Base-by-base conservation (phyloP, 2,888 invertebrate genomes). In the Acanthacorydalis orientalis region DNA sequence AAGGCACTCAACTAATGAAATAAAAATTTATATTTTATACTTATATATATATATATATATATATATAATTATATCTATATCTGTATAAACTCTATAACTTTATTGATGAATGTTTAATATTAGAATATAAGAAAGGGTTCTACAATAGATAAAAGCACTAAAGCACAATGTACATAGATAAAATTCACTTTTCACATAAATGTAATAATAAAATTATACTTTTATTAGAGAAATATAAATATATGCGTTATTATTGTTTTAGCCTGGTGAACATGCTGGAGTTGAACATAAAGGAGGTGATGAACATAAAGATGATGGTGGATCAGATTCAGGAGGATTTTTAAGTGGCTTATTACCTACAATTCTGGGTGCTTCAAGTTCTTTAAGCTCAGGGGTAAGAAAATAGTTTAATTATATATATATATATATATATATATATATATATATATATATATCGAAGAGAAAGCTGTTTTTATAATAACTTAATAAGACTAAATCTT, bases 291-390 rank as follows among this genome's bases (percentile, higher is more conserved):
- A 53, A 48, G 51, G 48, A 23, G 50, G 39, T 35, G 45, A 44
- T 23, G 48, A 46, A 41, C 43, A 49, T 37, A 37, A 47, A 10
- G 49, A 50, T 50, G 12, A 49, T 47, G 31, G 49, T 14, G 49
- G 51, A 16, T 43, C 61, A 38, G 62, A 62, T 50, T 58, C 59
- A 8, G 62, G 61, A 32, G 57, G 60, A 15, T 64, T 63, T 40
- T 39, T 63, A 4, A 52, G 55, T 15, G 63, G 62, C 16, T 51
- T 64, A 8, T 37, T 63, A 31, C 56, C 57, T 48, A 57, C 58
- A 4, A 32, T 58, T 10, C 48, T 59, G 7, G 57, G 42, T 53
- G 56, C 48, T 49, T 34, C 44, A 1, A 49, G 47, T 31, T 23
- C 44, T 10, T 35, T 35, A n/a, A 44, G 50, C 37, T 46, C 48